Conservation (phyloP, 35 echinoderm and acorn worm genomes). For the Ophioderma brevispina region DNA sequence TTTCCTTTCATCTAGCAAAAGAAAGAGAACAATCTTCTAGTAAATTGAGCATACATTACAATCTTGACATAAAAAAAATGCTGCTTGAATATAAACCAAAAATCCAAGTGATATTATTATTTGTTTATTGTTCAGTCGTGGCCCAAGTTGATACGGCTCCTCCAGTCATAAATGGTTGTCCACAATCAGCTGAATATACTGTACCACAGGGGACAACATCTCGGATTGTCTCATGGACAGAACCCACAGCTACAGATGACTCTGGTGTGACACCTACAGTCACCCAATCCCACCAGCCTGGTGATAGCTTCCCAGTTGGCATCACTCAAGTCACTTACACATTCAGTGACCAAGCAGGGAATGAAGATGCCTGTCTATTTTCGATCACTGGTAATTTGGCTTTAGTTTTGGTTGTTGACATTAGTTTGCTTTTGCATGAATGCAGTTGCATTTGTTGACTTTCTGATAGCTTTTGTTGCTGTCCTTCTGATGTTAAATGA, state of each 20-base stretch:
- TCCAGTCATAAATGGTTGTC: constrained; percentile 56
- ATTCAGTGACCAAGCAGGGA: background rate
- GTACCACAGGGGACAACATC: constrained; percentile 22
- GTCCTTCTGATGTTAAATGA: too few species aligned
- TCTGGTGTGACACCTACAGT: constrained; percentile 21
- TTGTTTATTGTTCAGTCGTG: background rate
- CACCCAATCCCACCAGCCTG: constrained; percentile 28
- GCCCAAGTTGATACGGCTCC: constrained; percentile 3
- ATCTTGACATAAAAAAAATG: too few species aligned
- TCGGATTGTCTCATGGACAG: constrained; percentile 52
- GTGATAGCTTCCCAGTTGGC: background rate
- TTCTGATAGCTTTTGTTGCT: too few species aligned
- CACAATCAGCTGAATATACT: background rate
- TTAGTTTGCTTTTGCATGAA: too few species aligned
- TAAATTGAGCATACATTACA: too few species aligned
- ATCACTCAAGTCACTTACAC: background rate
- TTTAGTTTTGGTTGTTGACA: background rate
- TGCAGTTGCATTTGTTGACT: too few species aligned
- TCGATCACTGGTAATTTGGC: background rate
- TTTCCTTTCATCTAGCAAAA: too few species aligned
- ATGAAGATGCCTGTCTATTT: too few species aligned
- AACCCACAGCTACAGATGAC: constrained; percentile 54
- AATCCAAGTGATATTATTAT: too few species aligned
- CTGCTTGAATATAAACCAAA: too few species aligned
- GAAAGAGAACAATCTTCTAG: too few species aligned